A percentile compares a stretch with the other conserved stretches of the same genome.
Conservation (phyloP, 53 echinoderm and acorn worm species). For the Holothuria leucospilota region DNA sequence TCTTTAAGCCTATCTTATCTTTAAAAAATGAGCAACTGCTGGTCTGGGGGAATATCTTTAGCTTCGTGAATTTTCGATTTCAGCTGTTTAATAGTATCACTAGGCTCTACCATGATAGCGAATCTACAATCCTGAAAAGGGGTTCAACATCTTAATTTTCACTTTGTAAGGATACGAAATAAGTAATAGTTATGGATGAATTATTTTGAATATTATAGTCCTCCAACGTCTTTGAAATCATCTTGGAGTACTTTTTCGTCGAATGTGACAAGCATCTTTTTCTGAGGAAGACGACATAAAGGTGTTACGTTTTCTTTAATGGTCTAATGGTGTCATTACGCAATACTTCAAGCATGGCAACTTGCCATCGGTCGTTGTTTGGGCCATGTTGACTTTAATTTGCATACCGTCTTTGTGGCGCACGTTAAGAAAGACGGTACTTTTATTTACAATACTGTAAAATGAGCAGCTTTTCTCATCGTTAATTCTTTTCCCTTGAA, state of each 20-base stretch:
- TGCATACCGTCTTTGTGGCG: slow-evolving; percentile 62
- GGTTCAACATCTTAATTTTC: slow-evolving; percentile 42
- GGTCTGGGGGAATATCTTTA: no score
- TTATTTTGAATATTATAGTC: slow-evolving; percentile 27
- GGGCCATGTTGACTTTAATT: not conserved
- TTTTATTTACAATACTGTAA: slow-evolving; percentile 5
- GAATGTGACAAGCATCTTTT: no score
- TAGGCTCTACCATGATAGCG: no score
- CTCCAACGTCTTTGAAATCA: no score
- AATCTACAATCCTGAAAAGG: no score
- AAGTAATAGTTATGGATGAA: not conserved
- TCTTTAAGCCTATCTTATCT: no score
- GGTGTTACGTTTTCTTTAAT: not conserved
- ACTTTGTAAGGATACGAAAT: slow-evolving; percentile 82
- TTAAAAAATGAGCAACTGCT: no score
- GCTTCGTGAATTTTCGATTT: no score
- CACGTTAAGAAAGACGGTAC: slow-evolving; percentile 52
- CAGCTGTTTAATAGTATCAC: no score
- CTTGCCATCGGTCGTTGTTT: not conserved
- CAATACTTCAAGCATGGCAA: not conserved
- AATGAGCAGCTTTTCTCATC: not conserved
- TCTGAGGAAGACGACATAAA: no score
- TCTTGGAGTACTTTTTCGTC: no score
- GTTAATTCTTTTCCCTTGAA: slow-evolving; percentile 8
- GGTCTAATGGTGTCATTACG: no score